phyloP scores from a whole-genome alignment of 2,113 vertebrate genomes.

The Pluvialis apricaria region DNA sequence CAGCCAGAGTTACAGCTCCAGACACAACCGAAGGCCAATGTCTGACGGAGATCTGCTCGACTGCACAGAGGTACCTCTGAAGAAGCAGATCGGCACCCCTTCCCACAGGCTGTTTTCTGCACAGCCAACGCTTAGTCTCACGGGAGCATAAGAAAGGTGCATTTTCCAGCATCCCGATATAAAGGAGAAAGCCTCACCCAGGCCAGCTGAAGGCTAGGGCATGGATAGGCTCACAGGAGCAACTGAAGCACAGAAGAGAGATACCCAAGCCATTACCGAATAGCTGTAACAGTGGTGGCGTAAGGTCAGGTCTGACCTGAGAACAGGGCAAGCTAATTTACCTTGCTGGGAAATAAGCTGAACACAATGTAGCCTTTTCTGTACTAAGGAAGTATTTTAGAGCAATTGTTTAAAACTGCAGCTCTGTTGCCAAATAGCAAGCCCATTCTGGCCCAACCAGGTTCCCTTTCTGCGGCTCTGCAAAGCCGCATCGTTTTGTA shows the following conservation, averaged over 20 bases:
- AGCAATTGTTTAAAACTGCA: not conserved
- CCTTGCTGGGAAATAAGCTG: not conserved
- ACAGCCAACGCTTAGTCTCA: not conserved
- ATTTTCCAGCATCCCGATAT: not conserved
- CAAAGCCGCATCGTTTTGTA: not conserved
- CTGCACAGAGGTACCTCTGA: not conserved
- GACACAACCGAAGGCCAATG: not conserved
- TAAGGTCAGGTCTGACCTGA: not conserved
- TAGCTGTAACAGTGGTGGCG: not conserved
- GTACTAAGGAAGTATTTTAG: not conserved
- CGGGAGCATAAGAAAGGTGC: too few species aligned
- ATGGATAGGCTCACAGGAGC: rapidly evolving
- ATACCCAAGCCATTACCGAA: not conserved
- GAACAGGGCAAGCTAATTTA: not conserved
- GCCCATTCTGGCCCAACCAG: not conserved
- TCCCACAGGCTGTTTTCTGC: not conserved
- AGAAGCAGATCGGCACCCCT: not conserved
- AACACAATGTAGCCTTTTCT: not conserved
- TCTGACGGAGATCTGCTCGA: rapidly evolving
- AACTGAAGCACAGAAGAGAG: not conserved
- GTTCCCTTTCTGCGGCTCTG: not conserved
- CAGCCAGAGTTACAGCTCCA: not conserved
- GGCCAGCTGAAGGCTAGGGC: not conserved
- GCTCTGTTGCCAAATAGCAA: not conserved
- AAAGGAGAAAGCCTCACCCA: not conserved